Evolutionary conservation across 2,888 invertebrate species (phyloP), one percentile per base, ranked within the genome.

Genomic region (Acronicta leporina): DNA sequence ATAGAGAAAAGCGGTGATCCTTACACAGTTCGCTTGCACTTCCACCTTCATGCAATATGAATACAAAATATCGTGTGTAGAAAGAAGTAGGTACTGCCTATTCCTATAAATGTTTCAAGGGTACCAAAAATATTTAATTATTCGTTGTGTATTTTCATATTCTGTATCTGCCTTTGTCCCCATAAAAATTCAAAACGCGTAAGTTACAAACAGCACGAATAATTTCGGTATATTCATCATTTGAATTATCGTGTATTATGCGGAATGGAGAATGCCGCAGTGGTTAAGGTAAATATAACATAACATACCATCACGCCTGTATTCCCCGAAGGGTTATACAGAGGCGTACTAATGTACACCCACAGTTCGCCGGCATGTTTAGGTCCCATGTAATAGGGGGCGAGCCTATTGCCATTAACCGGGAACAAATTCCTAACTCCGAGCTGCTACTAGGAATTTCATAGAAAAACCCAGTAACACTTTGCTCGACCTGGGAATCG

Each of bases 211-310:
- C 68, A 63, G 49, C 40, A 16, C 14, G 41, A 52, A 65, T 65
- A 66, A 63, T 60, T 57, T 66, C 35, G 43, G 54, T 43, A 47
- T 60, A 57, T 63, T 62, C 58, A n/a, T n/a, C n/a, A 71, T 70
- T 66, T 62, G 59, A 66, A 75, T 66, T 71, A 71, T 66, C 44
- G 54, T 54, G 52, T 71, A 71, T 62, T 66, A 60, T 48, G 49
- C 48, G 59, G 63, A 40, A 51, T 55, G 42, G 61, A 20, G 53
- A 40, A 62, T 56, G 27, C 62, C 63, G 74, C 70, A 68, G 63
- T 51, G 63, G n/a, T n/a, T 66, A 71, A 35, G 27, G 27, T n/a
- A 30, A 49, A 67, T 61, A 44, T 52, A 62, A n/a, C n/a, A n/a
- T n/a, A n/a, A n/a, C n/a, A n/a, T n/a, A n/a, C n/a, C n/a, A n/a